Evolutionary conservation across 1,140 invertebrate genomes (phyloP).

Genomic region (Calosoma granatense): DNA sequence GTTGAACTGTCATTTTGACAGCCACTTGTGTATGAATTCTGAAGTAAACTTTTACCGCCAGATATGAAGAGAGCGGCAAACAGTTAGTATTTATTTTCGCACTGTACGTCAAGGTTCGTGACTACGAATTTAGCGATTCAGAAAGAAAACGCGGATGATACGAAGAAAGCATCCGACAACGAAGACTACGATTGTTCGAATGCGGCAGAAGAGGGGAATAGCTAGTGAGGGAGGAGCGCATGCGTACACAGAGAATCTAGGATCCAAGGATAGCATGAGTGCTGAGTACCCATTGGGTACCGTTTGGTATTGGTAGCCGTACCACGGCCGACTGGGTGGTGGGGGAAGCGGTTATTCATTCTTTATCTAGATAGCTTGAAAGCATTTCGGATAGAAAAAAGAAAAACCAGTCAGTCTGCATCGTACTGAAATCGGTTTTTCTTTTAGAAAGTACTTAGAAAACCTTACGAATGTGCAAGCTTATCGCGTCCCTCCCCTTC

Average conservation of each 20-base stretch:
- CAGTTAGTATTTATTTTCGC: too few species aligned
- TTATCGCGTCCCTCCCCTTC: too few species aligned
- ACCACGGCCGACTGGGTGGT: too few species aligned
- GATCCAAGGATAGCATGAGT: not conserved
- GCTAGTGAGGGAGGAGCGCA: not conserved
- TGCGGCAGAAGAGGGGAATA: conserved; percentile 2
- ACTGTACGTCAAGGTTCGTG: too few species aligned
- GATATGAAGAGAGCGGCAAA: too few species aligned
- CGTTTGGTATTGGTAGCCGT: not conserved
- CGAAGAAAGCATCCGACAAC: not conserved
- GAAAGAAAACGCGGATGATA: not conserved
- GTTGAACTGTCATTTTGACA: too few species aligned
- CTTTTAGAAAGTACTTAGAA: not conserved
- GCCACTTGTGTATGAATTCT: too few species aligned
- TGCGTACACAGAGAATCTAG: not conserved
- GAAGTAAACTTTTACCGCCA: too few species aligned
- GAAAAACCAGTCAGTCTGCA: not conserved
- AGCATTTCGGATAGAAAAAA: not conserved
- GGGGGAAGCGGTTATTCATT: not conserved
- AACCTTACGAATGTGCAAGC: not conserved
- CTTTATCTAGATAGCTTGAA: not conserved
- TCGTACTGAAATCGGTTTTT: not conserved
- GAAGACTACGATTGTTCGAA: conserved; percentile 5
- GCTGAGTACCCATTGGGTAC: conserved; percentile 3
- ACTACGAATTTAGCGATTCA: too few species aligned